These are phyloP conservation scores for Clarias batrachus DNA, from an alignment of 2,113 vertebrate genomes.

Conservation along the genomic window DNA sequence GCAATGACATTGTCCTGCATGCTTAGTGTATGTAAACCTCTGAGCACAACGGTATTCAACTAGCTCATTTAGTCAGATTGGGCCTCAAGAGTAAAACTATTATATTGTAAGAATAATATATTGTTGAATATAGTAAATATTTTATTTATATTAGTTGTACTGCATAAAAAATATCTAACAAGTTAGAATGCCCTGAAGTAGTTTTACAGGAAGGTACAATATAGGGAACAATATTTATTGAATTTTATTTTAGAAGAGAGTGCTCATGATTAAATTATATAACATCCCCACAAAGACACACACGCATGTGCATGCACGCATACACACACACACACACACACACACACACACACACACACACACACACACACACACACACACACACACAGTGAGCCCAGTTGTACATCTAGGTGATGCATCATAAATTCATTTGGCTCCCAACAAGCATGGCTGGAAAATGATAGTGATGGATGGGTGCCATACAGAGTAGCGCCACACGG, in stretches of 20 bases:
- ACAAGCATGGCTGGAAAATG: constrained; percentile 48
- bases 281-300: not conserved
- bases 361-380: not conserved
- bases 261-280: not conserved
- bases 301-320: not conserved
- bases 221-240: not conserved
- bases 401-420: constrained; percentile 53
- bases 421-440: constrained; percentile 54
- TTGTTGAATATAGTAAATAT: too few relatives aligned
- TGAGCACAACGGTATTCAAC: too few relatives aligned
- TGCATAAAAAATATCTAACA: not conserved
- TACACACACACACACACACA: not conserved
- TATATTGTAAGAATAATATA: not conserved
- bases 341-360: constrained; percentile 21
- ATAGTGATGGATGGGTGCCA: constrained; percentile 54
- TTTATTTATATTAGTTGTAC: not conserved
- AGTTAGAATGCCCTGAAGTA: not conserved
- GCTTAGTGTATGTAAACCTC: too few relatives aligned
- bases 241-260: not conserved
- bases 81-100: not conserved
- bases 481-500: constrained; percentile 28
- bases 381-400: constrained; percentile 23
- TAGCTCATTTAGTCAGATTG: too few relatives aligned
- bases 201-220: not conserved
- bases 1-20: too few relatives aligned